Percentiles rank a stretch among this genome's conserved stretches.
Conservation (phyloP, 2,888 invertebrate species). For the Oligia strigilis region DNA sequence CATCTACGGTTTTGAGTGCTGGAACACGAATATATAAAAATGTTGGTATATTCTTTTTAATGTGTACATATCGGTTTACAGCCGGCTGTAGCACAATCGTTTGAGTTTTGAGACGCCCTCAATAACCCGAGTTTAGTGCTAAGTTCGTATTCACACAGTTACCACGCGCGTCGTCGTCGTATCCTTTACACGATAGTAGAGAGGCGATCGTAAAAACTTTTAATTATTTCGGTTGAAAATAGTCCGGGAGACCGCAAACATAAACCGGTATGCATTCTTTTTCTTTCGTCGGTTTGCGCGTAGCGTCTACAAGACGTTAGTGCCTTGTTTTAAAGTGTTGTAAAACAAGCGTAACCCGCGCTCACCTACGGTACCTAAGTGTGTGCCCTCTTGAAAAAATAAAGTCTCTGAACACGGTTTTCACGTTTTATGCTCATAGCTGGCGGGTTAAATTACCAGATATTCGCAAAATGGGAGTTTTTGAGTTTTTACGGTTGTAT, state of each 20-base stretch:
- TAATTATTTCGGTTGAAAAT: constrained; percentile 87
- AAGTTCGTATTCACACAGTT: constrained; percentile 75
- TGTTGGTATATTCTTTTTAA: constrained; percentile 61
- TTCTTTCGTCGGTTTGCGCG: constrained; percentile 77
- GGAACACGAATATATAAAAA: constrained; percentile 37
- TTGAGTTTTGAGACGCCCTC: constrained; percentile 69
- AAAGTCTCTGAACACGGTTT: constrained; percentile 72
- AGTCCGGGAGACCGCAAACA: constrained; percentile 83
- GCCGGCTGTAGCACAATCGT: constrained; percentile 61
- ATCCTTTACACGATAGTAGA: constrained; percentile 81
- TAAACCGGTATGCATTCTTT: constrained; percentile 86
- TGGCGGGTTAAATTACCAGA: constrained; percentile 45
- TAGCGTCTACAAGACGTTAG: constrained; percentile 81
- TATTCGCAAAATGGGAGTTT: constrained; percentile 36
- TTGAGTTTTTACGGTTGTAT: constrained; percentile 1
- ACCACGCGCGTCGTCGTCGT: constrained; percentile 73
- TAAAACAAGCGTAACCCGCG: constrained; percentile 86
- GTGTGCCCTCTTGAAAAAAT: constrained; percentile 80
- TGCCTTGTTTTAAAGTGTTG: constrained; percentile 89
- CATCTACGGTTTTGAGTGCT: constrained; percentile 22
- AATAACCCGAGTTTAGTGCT: constrained; percentile 71
- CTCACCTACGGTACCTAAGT: constrained; percentile 71
- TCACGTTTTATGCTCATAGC: constrained; percentile 70
- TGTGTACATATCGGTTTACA: constrained; percentile 56
- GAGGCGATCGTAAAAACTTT: constrained; percentile 87